phyloP scores from a whole-genome alignment of 2,888 invertebrate species.

The Eristalis arbustorum region DNA sequence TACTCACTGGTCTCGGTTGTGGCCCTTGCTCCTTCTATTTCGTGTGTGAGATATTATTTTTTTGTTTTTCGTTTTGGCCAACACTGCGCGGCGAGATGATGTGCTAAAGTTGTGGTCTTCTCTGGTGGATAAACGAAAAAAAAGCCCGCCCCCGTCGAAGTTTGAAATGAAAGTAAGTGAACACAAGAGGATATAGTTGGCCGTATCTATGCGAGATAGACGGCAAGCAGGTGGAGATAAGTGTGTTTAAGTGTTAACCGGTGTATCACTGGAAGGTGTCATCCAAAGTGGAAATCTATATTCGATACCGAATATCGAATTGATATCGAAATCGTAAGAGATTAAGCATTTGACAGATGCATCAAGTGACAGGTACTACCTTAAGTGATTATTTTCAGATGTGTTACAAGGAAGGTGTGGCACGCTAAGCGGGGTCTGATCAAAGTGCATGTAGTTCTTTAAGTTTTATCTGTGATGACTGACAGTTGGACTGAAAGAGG shows the following conservation, averaged over 20 bases:
- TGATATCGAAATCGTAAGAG: not conserved
- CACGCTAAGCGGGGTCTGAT: not conserved
- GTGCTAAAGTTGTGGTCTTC: not conserved
- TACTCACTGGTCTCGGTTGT: not conserved
- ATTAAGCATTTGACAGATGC: not conserved
- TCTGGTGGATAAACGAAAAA: not conserved
- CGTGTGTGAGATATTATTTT: not conserved
- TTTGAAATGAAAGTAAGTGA: slow-evolving; percentile 37
- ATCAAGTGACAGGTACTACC: not conserved
- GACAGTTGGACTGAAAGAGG: too few species aligned
- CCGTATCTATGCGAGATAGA: slow-evolving; percentile 26
- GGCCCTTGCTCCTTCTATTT: not conserved
- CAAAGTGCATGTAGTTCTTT: not conserved
- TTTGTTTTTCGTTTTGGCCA: not conserved
- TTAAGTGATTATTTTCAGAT: not conserved
- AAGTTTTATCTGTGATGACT: not conserved
- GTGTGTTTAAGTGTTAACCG: slow-evolving; percentile 22
- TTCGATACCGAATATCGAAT: not conserved
- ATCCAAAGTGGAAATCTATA: not conserved
- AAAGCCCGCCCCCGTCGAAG: not conserved
- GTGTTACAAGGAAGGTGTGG: not conserved
- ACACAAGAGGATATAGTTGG: slow-evolving; percentile 2
- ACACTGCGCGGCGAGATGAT: not conserved
- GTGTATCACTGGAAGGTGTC: not conserved
- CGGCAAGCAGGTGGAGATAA: slow-evolving; percentile 12